These are phyloP conservation scores for Notoglanidium macrostoma DNA, from an alignment of 2,797 vertebrate genomes.

Conservation along the genomic window DNA sequence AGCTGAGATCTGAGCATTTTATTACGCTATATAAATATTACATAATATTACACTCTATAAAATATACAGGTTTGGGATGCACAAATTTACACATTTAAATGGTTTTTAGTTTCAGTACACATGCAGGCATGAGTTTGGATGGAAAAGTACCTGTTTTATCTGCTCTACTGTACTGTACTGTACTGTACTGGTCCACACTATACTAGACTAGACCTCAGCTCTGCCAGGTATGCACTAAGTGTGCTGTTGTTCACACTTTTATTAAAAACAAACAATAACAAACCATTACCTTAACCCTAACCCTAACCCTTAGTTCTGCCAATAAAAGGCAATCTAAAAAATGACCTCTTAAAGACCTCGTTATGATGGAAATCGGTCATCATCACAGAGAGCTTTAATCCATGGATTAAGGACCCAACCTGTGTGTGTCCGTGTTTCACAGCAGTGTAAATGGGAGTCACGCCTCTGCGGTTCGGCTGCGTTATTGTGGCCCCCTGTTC, in stretches of 20 bases:
- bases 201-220: too few relatives aligned
- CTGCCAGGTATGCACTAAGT: too few relatives aligned
- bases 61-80: too few relatives aligned
- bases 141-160: too few relatives aligned
- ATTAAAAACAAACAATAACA: not conserved
- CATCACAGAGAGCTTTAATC: not conserved
- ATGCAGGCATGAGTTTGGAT: too few relatives aligned
- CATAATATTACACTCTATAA: too few relatives aligned
- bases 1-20: too few relatives aligned
- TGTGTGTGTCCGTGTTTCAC: constrained; percentile 92
- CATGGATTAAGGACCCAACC: constrained; percentile 69
- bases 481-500: constrained; percentile 79
- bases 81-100: too few relatives aligned
- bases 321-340: not conserved
- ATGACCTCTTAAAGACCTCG: not conserved
- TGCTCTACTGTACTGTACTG: too few relatives aligned
- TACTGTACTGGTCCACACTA: too few relatives aligned
- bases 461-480: constrained; percentile 83
- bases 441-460: constrained; percentile 84
- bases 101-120: too few relatives aligned
- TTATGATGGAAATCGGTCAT: not conserved
- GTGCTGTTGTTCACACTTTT: not conserved
- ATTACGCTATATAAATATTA: too few relatives aligned
- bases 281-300: not conserved
- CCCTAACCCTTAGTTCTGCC: not conserved